These are phyloP conservation scores for Sternotherus odoratus DNA, from an alignment of 2,797 vertebrate species.

Conservation along the genomic window DNA sequence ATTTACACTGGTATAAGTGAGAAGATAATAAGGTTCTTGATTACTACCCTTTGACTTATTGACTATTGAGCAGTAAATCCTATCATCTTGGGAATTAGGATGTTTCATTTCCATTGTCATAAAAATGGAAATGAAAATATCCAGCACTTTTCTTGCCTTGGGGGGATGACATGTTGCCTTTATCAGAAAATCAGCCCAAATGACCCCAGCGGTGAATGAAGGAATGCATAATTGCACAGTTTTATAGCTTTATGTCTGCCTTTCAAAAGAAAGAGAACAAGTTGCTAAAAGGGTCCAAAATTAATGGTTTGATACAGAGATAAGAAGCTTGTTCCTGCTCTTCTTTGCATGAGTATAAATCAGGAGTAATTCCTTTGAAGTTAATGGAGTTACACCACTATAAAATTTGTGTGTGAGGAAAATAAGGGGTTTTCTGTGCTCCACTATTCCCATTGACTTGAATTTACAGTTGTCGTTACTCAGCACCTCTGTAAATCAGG, in stretches of 20 bases:
- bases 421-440: not conserved
- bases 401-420: not conserved
- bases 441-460: not conserved
- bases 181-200: not conserved
- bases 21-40: not conserved
- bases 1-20: not conserved
- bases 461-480: not conserved
- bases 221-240: not conserved
- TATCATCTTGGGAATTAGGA: slow-evolving; percentile 46
- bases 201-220: not conserved
- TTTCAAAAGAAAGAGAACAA: not conserved
- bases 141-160: slow-evolving; percentile 35
- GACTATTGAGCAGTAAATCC: slow-evolving; percentile 52
- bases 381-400: not conserved
- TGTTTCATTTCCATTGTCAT: slow-evolving; percentile 30
- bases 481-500: not conserved
- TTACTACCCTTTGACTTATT: slow-evolving; percentile 62
- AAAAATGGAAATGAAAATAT: not conserved
- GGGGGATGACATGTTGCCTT: not conserved
- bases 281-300: not conserved
- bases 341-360: not conserved
- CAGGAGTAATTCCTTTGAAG: not conserved
- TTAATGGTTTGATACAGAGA: not conserved
- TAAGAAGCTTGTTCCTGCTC: not conserved
- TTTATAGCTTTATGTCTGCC: not conserved